Evolutionary conservation across 1,140 invertebrate genomes (phyloP), one percentile per base, ranked within the genome.

Genomic region (Phocides pigmalion): DNA sequence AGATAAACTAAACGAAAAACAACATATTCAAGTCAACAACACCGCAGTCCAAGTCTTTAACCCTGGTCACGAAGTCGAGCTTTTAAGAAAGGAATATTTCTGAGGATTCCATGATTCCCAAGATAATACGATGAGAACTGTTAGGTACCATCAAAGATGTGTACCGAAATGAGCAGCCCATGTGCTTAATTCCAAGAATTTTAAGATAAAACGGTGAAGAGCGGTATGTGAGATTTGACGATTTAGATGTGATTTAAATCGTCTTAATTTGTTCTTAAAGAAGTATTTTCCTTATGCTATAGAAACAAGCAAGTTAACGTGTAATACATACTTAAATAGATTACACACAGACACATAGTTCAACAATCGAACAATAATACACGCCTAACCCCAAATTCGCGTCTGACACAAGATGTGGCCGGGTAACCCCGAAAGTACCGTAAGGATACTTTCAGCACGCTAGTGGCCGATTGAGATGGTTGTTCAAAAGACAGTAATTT

Each of bases 401-500:
- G 51, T 50, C 65, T n/a, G 44, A 76, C 66, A 76, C 71, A 82
- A 82, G 78, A 81, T 78, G 68, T 72, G 74, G 83, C 83, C 81
- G 68, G 78, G 81, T 84, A 63, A 81, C 80, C 77, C 76, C 54
- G 39, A 74, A 74, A 68, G 63, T 77, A 68, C 66, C 66, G 72
- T 58, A 58, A 58, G 39, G 16, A 44, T 42, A 44, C 53, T 56
- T 56, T 44, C 54, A 58, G 41, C 22, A 46, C 25, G 41, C 20
- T 46, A 22, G 32, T 32, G 4, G 41, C 9, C n/a, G 53, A 56
- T 56, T 56, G 22, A n/a, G 44, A 44, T 54, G 35, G 51, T 56
- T 12, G 25, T 44, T 42, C 39, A 56, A 56, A 56, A 14, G 53
- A 56, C 35, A n/a, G n/a, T 50, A 28, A 12, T 25, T 42, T 44